Base-by-base conservation (phyloP, 2,113 vertebrate genomes). In the Apus apus region DNA sequence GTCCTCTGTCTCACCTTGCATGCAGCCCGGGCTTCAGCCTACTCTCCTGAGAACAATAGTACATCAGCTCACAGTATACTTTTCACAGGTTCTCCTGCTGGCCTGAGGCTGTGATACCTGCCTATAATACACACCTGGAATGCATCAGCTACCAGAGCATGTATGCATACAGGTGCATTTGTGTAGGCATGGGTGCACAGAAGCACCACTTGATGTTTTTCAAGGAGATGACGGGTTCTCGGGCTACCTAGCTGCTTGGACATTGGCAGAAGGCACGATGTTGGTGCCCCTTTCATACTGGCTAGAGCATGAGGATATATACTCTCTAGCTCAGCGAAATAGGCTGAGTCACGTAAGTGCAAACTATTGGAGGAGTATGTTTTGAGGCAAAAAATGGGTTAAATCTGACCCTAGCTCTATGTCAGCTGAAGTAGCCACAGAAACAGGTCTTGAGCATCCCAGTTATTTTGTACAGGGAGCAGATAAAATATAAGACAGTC, bases 1-100 rank as follows among this genome's bases (percentile, higher is more conserved):
- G 66, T 85, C 60, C 67, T 92, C 46, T 82, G 64, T 53, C 27
- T 88, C 46, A 61, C 60, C 74, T 77, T 85, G 80, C 60, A 74
- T 6, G 12, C 21, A 87, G 53, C 30, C 50, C 57, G 9, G 46
- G 29, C 34, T 86, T 68, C 21, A 88, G 81, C 21, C 50, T 36
- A 34, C 34, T 58, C 38, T 67, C 38, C 32, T 13, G 13, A 45
- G 66, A 70, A 32, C 12, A 72, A 19, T 2, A 2, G 14, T 21
- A 54, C 46, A 64, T 13, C 43, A 48, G 62, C 62, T 79, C 54
- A 71, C 54, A 82, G 32, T 22, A 79, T 17, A 19, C 25, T 68
- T 92, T 78, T 11, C 1, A 8, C 17, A 50, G 56, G 14, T 76
- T 74, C 38, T 79, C 68, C 61, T 54, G 36, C 57, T 79, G 57